phyloP scores from a whole-genome alignment of 2,113 vertebrate genomes.

The Paracyprichromis sp. region DNA sequence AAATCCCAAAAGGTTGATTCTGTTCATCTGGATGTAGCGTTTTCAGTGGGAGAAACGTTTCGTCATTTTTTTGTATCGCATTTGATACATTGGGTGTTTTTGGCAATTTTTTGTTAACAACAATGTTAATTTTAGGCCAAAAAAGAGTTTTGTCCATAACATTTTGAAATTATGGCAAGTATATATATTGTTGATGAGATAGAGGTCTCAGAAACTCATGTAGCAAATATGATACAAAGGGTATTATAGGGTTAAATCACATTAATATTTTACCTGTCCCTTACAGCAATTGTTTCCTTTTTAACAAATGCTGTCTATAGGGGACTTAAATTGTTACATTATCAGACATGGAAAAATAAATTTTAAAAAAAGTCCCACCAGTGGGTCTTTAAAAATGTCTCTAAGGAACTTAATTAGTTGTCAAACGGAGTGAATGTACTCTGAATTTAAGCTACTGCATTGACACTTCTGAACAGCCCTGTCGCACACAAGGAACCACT shows the following conservation, averaged over 20 bases:
- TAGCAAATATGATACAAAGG: fast-evolving
- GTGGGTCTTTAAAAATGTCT: background rate
- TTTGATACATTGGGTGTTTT: background rate
- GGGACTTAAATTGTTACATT: background rate
- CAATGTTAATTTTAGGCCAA: fast-evolving
- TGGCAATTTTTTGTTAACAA: background rate
- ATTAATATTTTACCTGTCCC: constrained; percentile 15
- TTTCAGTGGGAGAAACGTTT: background rate
- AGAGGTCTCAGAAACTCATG: background rate
- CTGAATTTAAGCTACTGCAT: background rate
- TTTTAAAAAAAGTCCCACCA: fast-evolving
- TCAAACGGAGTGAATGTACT: background rate
- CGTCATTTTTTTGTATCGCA: background rate
- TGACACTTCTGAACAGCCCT: background rate
- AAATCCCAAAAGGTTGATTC: background rate
- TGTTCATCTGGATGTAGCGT: background rate
- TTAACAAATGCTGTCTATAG: background rate
- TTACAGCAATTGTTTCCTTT: background rate
- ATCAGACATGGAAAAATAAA: background rate
- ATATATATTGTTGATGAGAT: background rate
- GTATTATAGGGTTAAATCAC: background rate
- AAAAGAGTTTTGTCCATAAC: background rate
- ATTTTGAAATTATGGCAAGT: background rate
- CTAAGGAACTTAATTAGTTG: constrained; percentile 1
- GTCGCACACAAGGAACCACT: background rate